Percentiles rank a stretch among this genome's conserved stretches.
Evolutionary conservation across 23 tunicate species (phyloP).

Genomic region (Diplosoma virens): DNA sequence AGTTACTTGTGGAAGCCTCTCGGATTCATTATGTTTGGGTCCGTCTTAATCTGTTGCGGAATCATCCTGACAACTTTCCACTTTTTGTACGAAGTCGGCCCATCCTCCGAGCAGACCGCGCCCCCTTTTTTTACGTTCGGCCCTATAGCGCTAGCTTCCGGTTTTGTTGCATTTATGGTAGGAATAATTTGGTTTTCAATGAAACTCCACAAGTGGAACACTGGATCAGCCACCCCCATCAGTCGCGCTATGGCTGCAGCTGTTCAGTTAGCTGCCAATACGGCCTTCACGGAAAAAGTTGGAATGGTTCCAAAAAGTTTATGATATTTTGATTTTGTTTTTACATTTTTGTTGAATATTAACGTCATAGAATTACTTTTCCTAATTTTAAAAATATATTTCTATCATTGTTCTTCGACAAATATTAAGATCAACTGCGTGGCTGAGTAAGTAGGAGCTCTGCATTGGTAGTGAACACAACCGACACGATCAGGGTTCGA

Average conservation of each 20-base stretch:
- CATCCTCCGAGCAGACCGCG: neutral
- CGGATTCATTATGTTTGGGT: constrained; percentile 38
- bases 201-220: constrained; percentile 71
- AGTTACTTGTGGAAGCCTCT: constrained; percentile 65
- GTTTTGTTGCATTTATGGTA: constrained; percentile 60
- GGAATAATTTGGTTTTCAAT: constrained; percentile 83
- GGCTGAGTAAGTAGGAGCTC: too few relatives aligned
- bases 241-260: constrained; percentile 64
- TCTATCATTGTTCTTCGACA: too few relatives aligned
- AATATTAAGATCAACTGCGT: too few relatives aligned
- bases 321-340: too few relatives aligned
- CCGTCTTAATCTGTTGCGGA: constrained; percentile 45
- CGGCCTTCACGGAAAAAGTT: constrained; percentile 47
- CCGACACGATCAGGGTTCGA: too few relatives aligned
- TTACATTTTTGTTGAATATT: too few relatives aligned
- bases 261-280: constrained; percentile 32
- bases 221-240: constrained; percentile 86
- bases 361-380: too few relatives aligned
- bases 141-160: constrained; percentile 66
- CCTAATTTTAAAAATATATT: too few relatives aligned
- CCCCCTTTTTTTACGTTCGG: constrained; percentile 82
- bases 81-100: constrained; percentile 63
- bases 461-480: too few relatives aligned
- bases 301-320: neutral
- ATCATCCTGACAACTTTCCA: constrained; percentile 60